Percentiles rank a stretch among this genome's conserved stretches.
Conservation (phyloP, 2,113 vertebrate genomes). For the Spizaetus ornatus region DNA sequence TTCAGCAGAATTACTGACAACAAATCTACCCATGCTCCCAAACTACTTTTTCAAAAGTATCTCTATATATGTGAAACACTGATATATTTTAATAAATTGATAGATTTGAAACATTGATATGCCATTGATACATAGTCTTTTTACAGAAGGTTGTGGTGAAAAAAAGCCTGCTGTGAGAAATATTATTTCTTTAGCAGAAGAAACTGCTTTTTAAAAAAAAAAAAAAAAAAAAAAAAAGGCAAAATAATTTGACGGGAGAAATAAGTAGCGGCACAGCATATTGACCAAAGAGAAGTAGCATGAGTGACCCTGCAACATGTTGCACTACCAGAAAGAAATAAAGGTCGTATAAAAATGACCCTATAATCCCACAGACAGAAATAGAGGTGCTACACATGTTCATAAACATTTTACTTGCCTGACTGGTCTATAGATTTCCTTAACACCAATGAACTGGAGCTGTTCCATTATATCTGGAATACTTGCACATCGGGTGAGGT, state of each 20-base stretch:
- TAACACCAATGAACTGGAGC: slow-evolving; percentile 86
- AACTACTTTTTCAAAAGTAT: neutral
- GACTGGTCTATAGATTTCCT: slow-evolving; percentile 83
- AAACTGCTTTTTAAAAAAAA: neutral
- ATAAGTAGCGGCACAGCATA: neutral
- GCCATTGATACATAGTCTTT: neutral
- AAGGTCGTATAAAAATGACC: neutral
- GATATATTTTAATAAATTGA: neutral
- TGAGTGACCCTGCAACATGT: neutral
- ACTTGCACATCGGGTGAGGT: slow-evolving; percentile 87
- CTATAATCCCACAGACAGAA: neutral
- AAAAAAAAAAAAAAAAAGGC: too few relatives aligned
- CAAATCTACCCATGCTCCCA: neutral
- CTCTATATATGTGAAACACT: neutral
- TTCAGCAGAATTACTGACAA: neutral
- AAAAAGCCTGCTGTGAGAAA: neutral
- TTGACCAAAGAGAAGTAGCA: neutral
- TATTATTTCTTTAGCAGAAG: neutral
- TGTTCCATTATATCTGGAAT: slow-evolving; percentile 86
- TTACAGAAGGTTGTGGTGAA: neutral
- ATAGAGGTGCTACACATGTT: neutral
- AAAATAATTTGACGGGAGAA: neutral
- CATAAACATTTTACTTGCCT: slow-evolving; percentile 70
- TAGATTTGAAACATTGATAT: neutral
- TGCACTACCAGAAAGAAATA: neutral